These are phyloP conservation scores for Drosophila macrospina DNA, from an alignment of 2,888 invertebrate species.

Conservation along the genomic window DNA sequence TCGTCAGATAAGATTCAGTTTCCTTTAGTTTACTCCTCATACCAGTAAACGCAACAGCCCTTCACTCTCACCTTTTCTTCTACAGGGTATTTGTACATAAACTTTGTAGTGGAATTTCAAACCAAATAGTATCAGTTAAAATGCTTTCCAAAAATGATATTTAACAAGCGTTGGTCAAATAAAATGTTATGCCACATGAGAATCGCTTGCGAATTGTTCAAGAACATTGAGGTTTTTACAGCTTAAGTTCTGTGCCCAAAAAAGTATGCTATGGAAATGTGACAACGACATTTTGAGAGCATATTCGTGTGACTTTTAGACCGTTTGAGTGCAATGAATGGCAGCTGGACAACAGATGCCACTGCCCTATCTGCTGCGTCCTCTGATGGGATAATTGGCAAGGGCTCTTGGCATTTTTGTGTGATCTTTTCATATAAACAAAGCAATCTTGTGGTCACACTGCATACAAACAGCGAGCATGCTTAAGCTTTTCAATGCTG, in stretches of 20 bases:
- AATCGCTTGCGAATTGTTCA: slow-evolving; percentile 11
- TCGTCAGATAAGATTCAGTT: not conserved
- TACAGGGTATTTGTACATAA: slow-evolving; percentile 7
- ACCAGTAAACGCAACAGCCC: not conserved
- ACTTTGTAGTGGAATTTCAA: slow-evolving; percentile 10
- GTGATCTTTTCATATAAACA: slow-evolving; percentile 18
- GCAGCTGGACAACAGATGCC: slow-evolving; percentile 15
- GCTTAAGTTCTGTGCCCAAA: slow-evolving; percentile 4
- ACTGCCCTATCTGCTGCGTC: slow-evolving; percentile 5
- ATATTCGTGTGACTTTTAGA: slow-evolving; percentile 31
- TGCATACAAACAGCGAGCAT: slow-evolving; percentile 45
- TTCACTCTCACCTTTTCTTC: not conserved
- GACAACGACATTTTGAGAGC: slow-evolving; percentile 5
- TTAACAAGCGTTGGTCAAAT: slow-evolving; percentile 21
- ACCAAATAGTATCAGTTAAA: slow-evolving; percentile 34
- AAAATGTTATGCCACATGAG: not conserved
- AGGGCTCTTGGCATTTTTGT: slow-evolving; percentile 4
- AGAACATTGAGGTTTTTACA: not conserved
- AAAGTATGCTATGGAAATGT: slow-evolving; percentile 37
- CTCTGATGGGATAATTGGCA: slow-evolving; percentile 43
- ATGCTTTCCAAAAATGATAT: slow-evolving; percentile 26
- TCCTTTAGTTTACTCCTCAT: not conserved
- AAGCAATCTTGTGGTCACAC: slow-evolving; percentile 21
- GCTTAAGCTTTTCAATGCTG: slow-evolving; percentile 66
- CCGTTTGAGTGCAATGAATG: slow-evolving; percentile 6